A percentile compares a stretch with the other conserved stretches of the same genome.
phyloP scores from a whole-genome alignment of 2,113 vertebrate genomes.

The Megaceryle maxima region DNA sequence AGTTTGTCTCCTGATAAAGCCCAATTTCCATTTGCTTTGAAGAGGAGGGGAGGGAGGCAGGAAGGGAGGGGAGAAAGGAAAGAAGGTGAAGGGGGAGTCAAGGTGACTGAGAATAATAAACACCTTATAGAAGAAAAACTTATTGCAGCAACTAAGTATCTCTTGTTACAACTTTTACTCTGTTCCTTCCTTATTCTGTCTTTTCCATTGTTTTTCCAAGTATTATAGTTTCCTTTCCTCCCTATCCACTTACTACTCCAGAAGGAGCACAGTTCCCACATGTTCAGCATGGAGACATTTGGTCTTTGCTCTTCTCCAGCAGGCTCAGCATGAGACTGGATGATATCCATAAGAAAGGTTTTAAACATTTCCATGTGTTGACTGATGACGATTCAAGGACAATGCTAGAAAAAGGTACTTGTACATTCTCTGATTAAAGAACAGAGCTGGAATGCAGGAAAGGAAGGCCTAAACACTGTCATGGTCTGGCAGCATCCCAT shows the following conservation, averaged over 20 bases:
- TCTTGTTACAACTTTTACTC: background rate
- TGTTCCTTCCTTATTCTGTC: background rate
- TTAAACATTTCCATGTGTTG: background rate
- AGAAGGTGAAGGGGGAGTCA: background rate
- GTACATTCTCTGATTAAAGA: background rate
- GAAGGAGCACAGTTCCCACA: background rate
- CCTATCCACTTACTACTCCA: background rate
- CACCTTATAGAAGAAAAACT: background rate
- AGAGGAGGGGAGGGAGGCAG: background rate
- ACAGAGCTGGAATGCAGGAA: background rate
- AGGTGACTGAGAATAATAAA: background rate
- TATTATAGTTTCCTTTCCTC: background rate
- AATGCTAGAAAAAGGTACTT: background rate
- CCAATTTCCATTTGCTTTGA: background rate
- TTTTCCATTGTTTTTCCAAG: background rate
- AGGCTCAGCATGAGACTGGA: background rate
- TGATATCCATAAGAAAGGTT: background rate
- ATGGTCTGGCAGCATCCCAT: background rate
- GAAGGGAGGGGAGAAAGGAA: background rate
- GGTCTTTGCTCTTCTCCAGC: background rate
- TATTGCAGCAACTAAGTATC: background rate
- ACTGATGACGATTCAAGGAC: background rate
- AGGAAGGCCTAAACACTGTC: background rate
- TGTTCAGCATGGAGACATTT: rapidly evolving
- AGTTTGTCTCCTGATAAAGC: background rate